Percentiles rank a stretch among this genome's conserved stretches.
phyloP scores from a whole-genome alignment of 2,888 invertebrate species.

The Catocala nupta region DNA sequence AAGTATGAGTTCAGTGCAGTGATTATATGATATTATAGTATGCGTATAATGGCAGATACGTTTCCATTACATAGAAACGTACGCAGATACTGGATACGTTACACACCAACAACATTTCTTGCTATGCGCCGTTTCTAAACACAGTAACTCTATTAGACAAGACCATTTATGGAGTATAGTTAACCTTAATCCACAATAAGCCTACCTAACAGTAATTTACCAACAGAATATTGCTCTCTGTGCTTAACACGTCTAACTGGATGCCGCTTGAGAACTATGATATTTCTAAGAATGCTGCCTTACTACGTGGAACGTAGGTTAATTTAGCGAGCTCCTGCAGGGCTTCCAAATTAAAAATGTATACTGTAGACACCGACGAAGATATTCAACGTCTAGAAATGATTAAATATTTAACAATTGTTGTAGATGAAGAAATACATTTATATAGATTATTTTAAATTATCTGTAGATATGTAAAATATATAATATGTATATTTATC shows the following conservation, averaged over 20 bases:
- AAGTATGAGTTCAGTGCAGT: no score
- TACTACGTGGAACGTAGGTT: constrained; percentile 49
- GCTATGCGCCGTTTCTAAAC: constrained; percentile 43
- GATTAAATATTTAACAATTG: constrained; percentile 8
- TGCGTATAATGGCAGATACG: no score
- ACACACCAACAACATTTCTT: constrained; percentile 37
- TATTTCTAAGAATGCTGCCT: constrained; percentile 36
- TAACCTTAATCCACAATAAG: constrained; percentile 66
- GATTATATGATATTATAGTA: no score
- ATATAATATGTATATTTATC: no score
- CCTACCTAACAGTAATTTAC: constrained; percentile 66
- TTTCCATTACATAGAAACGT: background rate
- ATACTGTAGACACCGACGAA: constrained; percentile 42
- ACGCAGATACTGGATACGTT: constrained; percentile 24
- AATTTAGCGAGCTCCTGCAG: constrained; percentile 58
- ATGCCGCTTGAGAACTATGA: constrained; percentile 27
- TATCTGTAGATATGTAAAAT: no score
- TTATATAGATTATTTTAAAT: no score
- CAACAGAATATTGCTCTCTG: constrained; percentile 60
- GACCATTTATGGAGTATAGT: constrained; percentile 55
- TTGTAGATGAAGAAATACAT: no score
- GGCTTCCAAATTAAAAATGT: constrained; percentile 54
- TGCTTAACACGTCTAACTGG: constrained; percentile 56
- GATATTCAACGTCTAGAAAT: constrained; percentile 41
- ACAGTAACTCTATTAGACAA: constrained; percentile 50